These are phyloP conservation scores for Rhizomys pruinosus DNA, from an alignment of 2,113 vertebrate species.

Conservation along the genomic window DNA sequence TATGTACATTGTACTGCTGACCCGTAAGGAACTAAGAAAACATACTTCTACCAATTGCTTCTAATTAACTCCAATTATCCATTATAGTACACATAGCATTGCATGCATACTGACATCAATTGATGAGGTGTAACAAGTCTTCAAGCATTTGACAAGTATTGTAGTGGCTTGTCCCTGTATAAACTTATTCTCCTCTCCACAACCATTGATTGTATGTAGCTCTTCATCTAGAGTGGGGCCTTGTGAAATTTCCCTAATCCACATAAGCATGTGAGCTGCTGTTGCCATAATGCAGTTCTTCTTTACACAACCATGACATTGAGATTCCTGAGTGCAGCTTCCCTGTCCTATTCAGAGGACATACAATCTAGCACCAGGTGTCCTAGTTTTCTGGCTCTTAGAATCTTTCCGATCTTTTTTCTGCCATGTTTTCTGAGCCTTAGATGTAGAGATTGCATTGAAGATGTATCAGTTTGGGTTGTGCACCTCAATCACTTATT, in stretches of 20 bases:
- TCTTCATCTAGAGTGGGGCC: background rate
- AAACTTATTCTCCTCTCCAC: too few species aligned
- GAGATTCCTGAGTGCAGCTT: background rate
- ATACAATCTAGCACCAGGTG: background rate
- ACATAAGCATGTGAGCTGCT: background rate
- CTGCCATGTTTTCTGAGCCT: too few species aligned
- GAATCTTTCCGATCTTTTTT: background rate
- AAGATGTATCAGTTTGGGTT: too few species aligned
- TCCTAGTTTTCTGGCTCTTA: background rate
- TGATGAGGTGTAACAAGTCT: slow-evolving; percentile 81
- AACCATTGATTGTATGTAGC: background rate
- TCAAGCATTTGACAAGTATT: slow-evolving; percentile 84
- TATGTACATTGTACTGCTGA: slow-evolving; percentile 51
- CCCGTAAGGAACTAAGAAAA: slow-evolving; percentile 81
- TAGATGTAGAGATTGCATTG: too few species aligned
- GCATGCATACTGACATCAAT: slow-evolving; percentile 82
- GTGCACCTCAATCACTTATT: too few species aligned
- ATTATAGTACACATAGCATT: background rate
- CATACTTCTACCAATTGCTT: slow-evolving; percentile 75
- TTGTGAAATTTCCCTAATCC: background rate
- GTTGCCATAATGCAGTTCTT: background rate
- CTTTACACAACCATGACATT: background rate
- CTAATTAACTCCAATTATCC: slow-evolving; percentile 78
- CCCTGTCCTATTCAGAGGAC: background rate
- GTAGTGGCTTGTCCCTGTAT: too few species aligned